These are phyloP conservation scores for Drosophila arizonae DNA, from an alignment of 1,140 invertebrate species.

Conservation along the genomic window DNA sequence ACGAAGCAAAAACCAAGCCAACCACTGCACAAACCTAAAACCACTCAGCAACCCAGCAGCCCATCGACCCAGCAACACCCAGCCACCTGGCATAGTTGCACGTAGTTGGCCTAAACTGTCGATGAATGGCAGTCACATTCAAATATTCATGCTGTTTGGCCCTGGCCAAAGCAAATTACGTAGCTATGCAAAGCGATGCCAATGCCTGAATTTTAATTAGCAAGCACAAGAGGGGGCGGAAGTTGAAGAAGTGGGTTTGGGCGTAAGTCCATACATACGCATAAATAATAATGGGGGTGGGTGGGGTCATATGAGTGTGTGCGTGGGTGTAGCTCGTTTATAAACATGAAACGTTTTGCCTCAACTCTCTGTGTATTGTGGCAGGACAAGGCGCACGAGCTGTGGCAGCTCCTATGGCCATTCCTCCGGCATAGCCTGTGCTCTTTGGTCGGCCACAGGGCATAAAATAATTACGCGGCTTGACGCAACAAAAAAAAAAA, in stretches of 20 bases:
- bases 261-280: constrained; percentile 58
- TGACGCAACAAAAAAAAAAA: constrained; percentile 66
- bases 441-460: constrained; percentile 60
- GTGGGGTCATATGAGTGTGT: neutral
- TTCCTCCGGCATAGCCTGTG: neutral
- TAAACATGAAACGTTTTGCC: constrained; percentile 35
- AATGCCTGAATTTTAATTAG: constrained; percentile 79
- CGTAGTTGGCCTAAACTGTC: constrained; percentile 25
- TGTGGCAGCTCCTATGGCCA: neutral
- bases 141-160: constrained; percentile 51
- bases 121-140: constrained; percentile 41
- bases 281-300: constrained; percentile 67
- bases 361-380: constrained; percentile 61
- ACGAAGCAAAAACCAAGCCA: constrained; percentile 4
- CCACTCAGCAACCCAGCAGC: neutral
- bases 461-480: constrained; percentile 79
- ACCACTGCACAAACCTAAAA: neutral
- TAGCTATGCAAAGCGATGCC: constrained; percentile 73
- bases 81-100: constrained; percentile 29
- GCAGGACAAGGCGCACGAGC: constrained; percentile 13
- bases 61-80: neutral
- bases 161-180: constrained; percentile 60
- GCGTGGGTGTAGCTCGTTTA: constrained; percentile 29
- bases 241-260: neutral
- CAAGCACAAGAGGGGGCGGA: constrained; percentile 42